Evolutionary conservation across 2,113 vertebrate species (phyloP).

Genomic region (Sceloporus tristichus): DNA sequence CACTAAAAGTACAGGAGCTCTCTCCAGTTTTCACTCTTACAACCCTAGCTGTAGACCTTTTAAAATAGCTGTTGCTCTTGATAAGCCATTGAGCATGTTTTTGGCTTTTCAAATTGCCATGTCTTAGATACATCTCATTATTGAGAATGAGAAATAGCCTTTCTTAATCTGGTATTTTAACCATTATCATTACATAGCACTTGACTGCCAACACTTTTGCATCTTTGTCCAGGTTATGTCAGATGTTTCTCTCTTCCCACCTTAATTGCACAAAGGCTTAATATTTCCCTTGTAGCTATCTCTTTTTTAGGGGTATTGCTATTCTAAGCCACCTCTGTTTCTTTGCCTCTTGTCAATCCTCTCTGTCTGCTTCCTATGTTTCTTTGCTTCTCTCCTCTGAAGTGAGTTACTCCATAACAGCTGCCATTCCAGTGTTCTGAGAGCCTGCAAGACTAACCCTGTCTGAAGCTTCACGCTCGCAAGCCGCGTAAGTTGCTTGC

Average conservation of each 20-base stretch:
- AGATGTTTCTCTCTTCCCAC: not conserved
- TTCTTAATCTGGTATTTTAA: not conserved
- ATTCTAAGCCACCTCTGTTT: not conserved
- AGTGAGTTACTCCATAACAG: constrained; percentile 28
- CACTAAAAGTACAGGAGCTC: too few relatives aligned
- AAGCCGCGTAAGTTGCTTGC: constrained; percentile 28
- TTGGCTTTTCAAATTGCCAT: not conserved
- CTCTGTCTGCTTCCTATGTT: constrained; percentile 23
- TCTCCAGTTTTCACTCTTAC: too few relatives aligned
- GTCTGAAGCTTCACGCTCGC: constrained; percentile 35
- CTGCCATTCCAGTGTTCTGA: constrained; percentile 39
- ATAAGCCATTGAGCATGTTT: not conserved
- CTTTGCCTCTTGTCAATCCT: constrained; percentile 20
- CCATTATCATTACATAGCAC: not conserved
- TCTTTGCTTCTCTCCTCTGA: constrained; percentile 14
- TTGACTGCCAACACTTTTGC: not conserved
- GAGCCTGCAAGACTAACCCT: constrained; percentile 45
- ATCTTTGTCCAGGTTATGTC: not conserved
- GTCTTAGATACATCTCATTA: not conserved
- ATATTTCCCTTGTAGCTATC: constrained; percentile 1
- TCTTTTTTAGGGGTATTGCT: not conserved
- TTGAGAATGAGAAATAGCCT: not conserved
- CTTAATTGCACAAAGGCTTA: not conserved
- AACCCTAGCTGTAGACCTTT: not conserved
- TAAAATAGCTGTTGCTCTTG: not conserved